Percentiles rank a stretch among this genome's conserved stretches.
Evolutionary conservation across 2,113 vertebrate genomes (phyloP).

Genomic region (Crotalus viridis): DNA sequence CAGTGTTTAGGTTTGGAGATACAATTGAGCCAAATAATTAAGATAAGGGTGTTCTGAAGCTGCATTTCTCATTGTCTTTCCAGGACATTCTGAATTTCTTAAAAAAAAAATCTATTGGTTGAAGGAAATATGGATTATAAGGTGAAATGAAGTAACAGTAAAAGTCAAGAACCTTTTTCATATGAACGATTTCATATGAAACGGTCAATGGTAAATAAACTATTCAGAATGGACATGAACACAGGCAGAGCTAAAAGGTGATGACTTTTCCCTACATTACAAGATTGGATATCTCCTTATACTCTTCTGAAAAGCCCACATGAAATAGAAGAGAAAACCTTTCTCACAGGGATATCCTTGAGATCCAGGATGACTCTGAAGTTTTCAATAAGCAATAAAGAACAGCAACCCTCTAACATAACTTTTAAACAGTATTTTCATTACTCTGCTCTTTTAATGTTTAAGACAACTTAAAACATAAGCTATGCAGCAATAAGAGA

Average conservation of each 20-base stretch:
- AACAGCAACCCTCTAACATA: not conserved
- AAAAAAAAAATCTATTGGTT: not conserved
- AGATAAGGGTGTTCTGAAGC: constrained; percentile 25
- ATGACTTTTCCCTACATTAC: not conserved
- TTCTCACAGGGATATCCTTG: not conserved
- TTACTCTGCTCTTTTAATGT: not conserved
- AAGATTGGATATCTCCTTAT: not conserved
- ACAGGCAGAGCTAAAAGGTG: not conserved
- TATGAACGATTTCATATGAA: not conserved
- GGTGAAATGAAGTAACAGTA: not conserved
- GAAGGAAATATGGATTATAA: not conserved
- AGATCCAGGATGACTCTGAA: not conserved
- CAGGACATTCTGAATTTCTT: not conserved
- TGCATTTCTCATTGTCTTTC: not conserved
- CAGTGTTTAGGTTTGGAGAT: constrained; percentile 47
- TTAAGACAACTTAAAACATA: not conserved
- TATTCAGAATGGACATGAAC: not conserved
- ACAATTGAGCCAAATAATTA: constrained; percentile 55
- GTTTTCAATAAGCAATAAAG: not conserved
- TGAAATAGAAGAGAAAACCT: not conserved
- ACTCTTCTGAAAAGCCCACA: not conserved
- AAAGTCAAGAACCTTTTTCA: not conserved
- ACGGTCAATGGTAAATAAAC: not conserved
- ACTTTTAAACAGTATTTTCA: not conserved
- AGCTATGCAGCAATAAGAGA: not conserved